Evolutionary conservation across 2,888 invertebrate species (phyloP), one percentile per base, ranked within the genome.

Genomic region (Apodemia zela): DNA sequence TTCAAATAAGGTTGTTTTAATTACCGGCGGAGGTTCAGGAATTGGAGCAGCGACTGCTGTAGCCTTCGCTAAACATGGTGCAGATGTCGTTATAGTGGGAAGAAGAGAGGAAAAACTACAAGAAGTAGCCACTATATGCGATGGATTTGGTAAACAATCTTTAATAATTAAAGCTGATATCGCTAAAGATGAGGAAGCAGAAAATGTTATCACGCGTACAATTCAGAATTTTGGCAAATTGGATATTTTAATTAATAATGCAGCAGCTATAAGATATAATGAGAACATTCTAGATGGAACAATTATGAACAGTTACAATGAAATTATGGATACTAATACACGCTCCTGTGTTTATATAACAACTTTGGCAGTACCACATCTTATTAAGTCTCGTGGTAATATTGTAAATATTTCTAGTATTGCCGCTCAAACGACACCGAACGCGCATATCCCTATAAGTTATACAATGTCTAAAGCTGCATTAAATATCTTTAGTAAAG

Each of bases 401-500:
- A 35, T 35, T 0, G 69, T 75, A 1, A 18, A 35, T 35, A 10
- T 35, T 7, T 35, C 35, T 35, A 35, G 62, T 84, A 10, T 10
- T 35, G 35, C 35, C 10, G 35, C 35, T 4, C 35, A 4, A 1
- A 35, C 8, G 0, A 35, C 35, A 7, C 35, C 35, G 35, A 35
- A 35, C 2, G 2, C 0, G 1, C 5, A 35, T 35, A 8, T 35
- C 5, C 45, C 54, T 10, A 10, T 35, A 35, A 10, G 35, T 21
- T 66, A 66, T 21, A 25, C 61, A 4, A 61, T 67, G 13, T 66
- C 69, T 1, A 69, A 69, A 60, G 67, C 67, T 10, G 69, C 65
- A 0, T 47, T 69, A 5, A 95, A 96, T 79, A 95, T 96, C 73
- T 93, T 97, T 68, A 96, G 96, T 1, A 86, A 93, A 69, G 94